Percentiles rank a stretch among this genome's conserved stretches.
These are phyloP conservation scores for Pantherophis vulpinus DNA, from an alignment of 2,797 vertebrate species.

Conservation along the genomic window DNA sequence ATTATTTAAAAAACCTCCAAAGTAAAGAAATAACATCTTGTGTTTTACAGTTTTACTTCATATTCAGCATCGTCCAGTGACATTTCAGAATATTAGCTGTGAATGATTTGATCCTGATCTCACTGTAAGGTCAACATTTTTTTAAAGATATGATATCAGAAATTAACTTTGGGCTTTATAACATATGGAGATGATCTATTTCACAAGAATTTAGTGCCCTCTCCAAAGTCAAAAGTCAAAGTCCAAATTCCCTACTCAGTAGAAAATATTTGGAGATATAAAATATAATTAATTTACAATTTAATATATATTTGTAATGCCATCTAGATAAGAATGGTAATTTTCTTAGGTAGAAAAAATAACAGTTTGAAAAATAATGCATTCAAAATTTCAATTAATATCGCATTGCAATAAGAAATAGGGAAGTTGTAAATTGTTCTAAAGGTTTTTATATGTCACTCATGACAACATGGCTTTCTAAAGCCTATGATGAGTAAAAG, in stretches of 20 bases:
- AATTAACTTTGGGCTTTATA: not conserved
- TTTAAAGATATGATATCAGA: not conserved
- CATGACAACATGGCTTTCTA: constrained; percentile 36
- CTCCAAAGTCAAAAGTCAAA: constrained; percentile 22
- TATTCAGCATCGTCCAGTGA: not conserved
- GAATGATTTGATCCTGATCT: not conserved
- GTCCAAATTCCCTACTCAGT: not conserved
- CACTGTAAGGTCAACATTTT: not conserved
- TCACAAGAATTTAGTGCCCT: not conserved
- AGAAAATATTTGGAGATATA: constrained; percentile 19
- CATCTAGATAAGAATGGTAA: constrained; percentile 42
- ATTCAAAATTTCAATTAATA: constrained; percentile 53
- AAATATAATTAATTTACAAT: constrained; percentile 28
- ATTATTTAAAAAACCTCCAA: not conserved
- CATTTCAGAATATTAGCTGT: not conserved
- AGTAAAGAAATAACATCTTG: not conserved
- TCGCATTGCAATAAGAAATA: constrained; percentile 55
- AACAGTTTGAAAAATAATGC: constrained; percentile 60
- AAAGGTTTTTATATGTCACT: constrained; percentile 54
- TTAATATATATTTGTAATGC: constrained; percentile 48
- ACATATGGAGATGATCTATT: not conserved
- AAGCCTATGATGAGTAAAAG: constrained; percentile 41
- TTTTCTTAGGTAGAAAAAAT: constrained; percentile 56
- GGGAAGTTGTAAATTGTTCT: constrained; percentile 50
- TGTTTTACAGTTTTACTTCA: not conserved